Conservation (phyloP, 2,888 invertebrate genomes). For the Rosalia funebris region DNA sequence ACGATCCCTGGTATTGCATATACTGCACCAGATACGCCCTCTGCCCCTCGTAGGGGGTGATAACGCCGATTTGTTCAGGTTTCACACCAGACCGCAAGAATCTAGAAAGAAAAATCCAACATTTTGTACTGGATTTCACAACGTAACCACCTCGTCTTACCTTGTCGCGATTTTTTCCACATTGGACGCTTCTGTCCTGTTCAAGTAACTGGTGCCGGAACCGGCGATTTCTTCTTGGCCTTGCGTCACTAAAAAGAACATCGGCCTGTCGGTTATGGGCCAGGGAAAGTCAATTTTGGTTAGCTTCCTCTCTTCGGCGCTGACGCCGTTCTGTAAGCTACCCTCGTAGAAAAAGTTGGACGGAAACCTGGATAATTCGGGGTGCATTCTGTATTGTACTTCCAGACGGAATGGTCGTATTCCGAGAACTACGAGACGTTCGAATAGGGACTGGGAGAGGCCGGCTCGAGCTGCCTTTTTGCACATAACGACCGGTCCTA, state of each 20-base stretch:
- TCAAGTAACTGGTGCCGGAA: constrained; percentile 97
- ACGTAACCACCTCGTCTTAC: too few relatives aligned
- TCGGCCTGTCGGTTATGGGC: constrained; percentile 95
- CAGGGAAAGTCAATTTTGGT: constrained; percentile 95
- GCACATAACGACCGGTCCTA: constrained; percentile 99
- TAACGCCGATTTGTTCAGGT: constrained; percentile 98
- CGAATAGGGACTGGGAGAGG: constrained; percentile 95
- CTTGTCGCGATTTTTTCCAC: constrained; percentile 96
- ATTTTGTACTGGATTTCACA: background rate
- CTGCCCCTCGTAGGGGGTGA: constrained; percentile 99
- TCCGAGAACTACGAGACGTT: constrained; percentile 95
- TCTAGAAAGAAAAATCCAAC: constrained; percentile 60
- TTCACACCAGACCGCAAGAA: constrained; percentile 95
- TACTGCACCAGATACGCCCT: constrained; percentile 96
- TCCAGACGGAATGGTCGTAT: constrained; percentile 96
- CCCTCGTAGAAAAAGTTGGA: constrained; percentile 99
- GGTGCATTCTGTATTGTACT: constrained; percentile 99
- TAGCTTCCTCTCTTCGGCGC: constrained; percentile 92
- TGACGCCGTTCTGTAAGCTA: constrained; percentile 98
- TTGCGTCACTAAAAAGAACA: constrained; percentile 98
- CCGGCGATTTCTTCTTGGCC: constrained; percentile 99
- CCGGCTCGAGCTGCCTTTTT: constrained; percentile 98
- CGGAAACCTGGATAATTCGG: constrained; percentile 95
- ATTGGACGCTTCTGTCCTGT: constrained; percentile 97
- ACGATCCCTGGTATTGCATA: constrained; percentile 98